Conservation (phyloP, 2,888 invertebrate species). For the Habroteleia sp. region DNA sequence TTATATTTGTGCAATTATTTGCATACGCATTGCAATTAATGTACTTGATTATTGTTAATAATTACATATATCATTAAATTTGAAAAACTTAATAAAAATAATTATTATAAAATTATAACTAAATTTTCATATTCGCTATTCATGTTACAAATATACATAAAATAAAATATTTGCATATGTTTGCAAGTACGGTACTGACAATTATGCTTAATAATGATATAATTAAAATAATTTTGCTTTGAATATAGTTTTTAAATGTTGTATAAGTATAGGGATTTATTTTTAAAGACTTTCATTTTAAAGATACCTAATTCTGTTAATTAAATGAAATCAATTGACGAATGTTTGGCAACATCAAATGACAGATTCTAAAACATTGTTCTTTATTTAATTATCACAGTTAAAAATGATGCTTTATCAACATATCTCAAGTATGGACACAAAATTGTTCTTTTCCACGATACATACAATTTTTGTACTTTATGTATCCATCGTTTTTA, state of each 20-base stretch:
- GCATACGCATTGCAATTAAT: too few relatives aligned
- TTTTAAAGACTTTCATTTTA: slow-evolving; percentile 7
- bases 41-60: too few relatives aligned
- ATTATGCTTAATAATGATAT: background rate
- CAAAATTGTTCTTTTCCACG: background rate
- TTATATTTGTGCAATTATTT: too few relatives aligned
- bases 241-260: too few relatives aligned
- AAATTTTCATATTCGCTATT: too few relatives aligned
- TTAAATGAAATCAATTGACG: slow-evolving; percentile 17
- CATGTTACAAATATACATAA: background rate
- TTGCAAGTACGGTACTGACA: background rate
- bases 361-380: slow-evolving; percentile 5
- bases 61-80: too few relatives aligned
- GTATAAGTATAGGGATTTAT: too few relatives aligned
- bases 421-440: background rate
- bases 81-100: too few relatives aligned
- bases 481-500: background rate
- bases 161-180: background rate
- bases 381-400: slow-evolving; percentile 28
- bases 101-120: too few relatives aligned
- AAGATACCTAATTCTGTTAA: background rate
- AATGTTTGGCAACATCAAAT: slow-evolving; percentile 29
- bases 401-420: slow-evolving; percentile 9
- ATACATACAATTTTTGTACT: background rate
- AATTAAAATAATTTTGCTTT: background rate